Conservation (phyloP, 2,113 vertebrate genomes). For the Gymnogyps californianus region DNA sequence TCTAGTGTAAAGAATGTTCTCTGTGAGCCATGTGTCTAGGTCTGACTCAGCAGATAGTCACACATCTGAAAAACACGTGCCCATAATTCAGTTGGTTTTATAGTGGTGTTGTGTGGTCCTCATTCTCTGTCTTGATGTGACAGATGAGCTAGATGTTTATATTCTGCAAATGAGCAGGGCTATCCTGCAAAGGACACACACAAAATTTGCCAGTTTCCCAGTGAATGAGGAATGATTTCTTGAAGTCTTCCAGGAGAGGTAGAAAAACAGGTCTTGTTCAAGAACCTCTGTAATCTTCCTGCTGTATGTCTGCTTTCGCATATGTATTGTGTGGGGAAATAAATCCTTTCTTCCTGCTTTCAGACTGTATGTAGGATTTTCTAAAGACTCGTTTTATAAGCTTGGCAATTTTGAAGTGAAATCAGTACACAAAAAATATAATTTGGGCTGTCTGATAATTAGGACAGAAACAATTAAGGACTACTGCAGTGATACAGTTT, state of each 20-base stretch:
- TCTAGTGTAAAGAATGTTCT: background rate
- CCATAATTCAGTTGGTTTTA: background rate
- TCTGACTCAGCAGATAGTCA: background rate
- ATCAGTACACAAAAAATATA: background rate
- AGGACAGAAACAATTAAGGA: background rate
- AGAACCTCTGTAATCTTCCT: background rate
- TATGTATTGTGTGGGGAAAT: background rate
- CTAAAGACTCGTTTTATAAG: background rate
- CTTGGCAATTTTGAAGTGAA: background rate
- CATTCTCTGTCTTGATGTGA: background rate
- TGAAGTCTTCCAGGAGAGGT: background rate
- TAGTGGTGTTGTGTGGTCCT: background rate
- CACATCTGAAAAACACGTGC: background rate
- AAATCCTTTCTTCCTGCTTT: background rate
- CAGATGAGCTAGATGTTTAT: background rate
- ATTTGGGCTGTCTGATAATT: background rate
- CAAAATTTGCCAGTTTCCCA: background rate
- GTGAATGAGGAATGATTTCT: background rate
- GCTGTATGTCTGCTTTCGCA: background rate
- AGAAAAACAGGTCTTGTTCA: background rate
- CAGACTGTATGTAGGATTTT: background rate
- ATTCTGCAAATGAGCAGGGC: background rate
- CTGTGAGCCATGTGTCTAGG: background rate
- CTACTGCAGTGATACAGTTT: background rate
- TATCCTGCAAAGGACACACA: background rate